A percentile compares a stretch with the other conserved stretches of the same genome.
Conservation (phyloP, 2,113 vertebrate species). For the Dicaeum eximium region DNA sequence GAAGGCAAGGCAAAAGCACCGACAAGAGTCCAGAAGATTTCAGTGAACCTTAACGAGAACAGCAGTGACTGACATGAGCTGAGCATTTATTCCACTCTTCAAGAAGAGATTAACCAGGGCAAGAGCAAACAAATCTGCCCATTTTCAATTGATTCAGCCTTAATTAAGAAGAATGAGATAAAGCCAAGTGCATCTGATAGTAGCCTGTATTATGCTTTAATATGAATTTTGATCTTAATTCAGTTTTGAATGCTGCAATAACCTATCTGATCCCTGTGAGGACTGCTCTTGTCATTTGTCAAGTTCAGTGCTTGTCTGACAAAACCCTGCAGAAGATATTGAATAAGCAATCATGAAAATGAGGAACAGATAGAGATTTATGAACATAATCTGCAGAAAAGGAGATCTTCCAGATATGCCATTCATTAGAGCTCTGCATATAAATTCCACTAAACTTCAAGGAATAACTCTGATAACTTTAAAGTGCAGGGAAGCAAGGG, state of each 20-base stretch:
- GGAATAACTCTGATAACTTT: background rate
- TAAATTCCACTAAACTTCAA: background rate
- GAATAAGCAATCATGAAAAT: background rate
- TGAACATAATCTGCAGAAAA: background rate
- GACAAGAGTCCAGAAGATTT: background rate
- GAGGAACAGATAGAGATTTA: background rate
- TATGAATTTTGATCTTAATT: background rate
- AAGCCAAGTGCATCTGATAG: background rate
- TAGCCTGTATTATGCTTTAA: background rate
- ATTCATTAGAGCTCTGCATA: background rate
- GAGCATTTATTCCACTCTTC: background rate
- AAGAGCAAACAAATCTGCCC: background rate
- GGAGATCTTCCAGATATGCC: background rate
- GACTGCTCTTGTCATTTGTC: background rate
- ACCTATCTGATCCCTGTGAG: background rate
- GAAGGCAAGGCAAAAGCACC: background rate
- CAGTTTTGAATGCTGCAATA: background rate
- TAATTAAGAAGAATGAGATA: background rate
- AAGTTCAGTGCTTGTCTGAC: background rate
- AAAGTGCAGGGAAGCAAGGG: background rate
- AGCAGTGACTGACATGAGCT: background rate
- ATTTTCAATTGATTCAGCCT: background rate
- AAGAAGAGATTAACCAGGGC: background rate
- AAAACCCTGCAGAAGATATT: background rate
- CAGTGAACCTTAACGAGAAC: background rate